phyloP scores from a whole-genome alignment of 2,888 invertebrate species.

The Mythimna ferrago region DNA sequence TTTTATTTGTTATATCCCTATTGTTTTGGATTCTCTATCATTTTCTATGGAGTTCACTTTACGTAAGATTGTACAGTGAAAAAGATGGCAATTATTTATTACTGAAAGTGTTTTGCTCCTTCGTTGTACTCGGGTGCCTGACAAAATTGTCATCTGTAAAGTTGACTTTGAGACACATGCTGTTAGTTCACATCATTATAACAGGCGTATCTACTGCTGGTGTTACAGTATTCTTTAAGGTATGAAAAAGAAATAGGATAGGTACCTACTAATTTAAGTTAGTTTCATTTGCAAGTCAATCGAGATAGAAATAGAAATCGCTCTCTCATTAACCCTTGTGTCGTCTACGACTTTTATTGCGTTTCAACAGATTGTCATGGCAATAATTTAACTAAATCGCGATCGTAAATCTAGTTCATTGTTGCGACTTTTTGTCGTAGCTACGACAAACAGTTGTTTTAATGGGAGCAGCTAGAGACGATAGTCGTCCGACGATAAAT shows the following conservation, averaged over 20 bases:
- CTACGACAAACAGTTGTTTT: too few relatives aligned
- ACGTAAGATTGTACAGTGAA: constrained; percentile 75
- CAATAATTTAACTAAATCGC: too few relatives aligned
- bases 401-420: too few relatives aligned
- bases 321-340: too few relatives aligned
- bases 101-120: constrained; percentile 71
- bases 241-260: constrained; percentile 31
- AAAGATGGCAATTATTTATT: constrained; percentile 64
- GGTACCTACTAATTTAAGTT: too few relatives aligned
- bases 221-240: constrained; percentile 67
- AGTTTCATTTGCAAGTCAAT: background rate
- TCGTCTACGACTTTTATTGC: too few relatives aligned
- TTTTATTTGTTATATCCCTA: constrained; percentile 68
- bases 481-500: too few relatives aligned
- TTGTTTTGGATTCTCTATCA: constrained; percentile 78
- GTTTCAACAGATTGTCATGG: too few relatives aligned
- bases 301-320: background rate
- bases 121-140: constrained; percentile 72
- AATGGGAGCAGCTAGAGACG: too few relatives aligned
- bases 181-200: constrained; percentile 74
- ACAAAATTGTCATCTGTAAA: constrained; percentile 73
- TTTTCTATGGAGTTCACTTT: constrained; percentile 80
- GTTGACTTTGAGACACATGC: constrained; percentile 72
- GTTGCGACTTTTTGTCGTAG: too few relatives aligned
- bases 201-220: constrained; percentile 74